Evolutionary conservation across 2,888 invertebrate genomes (phyloP), one percentile per base, ranked within the genome.

Genomic region (Gnatocerus cornutus): DNA sequence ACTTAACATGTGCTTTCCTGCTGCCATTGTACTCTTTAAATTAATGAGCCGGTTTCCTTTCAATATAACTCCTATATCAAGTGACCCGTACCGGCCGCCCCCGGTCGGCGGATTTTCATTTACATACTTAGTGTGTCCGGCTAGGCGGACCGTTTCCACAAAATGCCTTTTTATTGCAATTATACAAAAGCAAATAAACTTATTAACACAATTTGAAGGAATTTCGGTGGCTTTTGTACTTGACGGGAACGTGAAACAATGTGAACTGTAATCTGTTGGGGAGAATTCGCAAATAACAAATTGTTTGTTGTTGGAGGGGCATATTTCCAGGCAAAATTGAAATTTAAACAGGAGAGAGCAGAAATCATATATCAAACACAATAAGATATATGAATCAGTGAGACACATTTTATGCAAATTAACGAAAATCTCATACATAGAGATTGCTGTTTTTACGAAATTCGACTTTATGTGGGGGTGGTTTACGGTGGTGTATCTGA

Each of bases 1-100:
- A 86, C 85, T 85, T 85, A 86, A 86, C 86, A 86, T 86, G 86
- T 86, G 86, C 85, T 86, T 86, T 86, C 86, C 86, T 86, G 86
- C 80, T 81, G 78, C 85, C 84, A 85, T 85, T 86, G 85, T 86
- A 77, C 83, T 81, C 82, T 82, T 82, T 79, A 82, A 83, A 85
- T 85, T 85, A 84, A 85, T 83, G 84, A 80, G 80, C 81, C 80
- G 78, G 81, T 79, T 84, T 84, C 84, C 83, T 84, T 84, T 83
- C 83, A 81, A 84, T 83, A 81, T 78, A 79, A 56, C 81, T 78
- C 81, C 80, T 82, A 80, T 75, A 82, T 81, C 82, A 82, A 83
- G 82, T 83, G 83, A 83, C 83, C 83, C 82, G 81, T 79, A 78
- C 78, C 79, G 67, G 71, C 63, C 67, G 70, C 64, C 58, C 59